Base-by-base conservation (phyloP, 2,888 invertebrate genomes). In the Lepidocyrtoides sp. region DNA sequence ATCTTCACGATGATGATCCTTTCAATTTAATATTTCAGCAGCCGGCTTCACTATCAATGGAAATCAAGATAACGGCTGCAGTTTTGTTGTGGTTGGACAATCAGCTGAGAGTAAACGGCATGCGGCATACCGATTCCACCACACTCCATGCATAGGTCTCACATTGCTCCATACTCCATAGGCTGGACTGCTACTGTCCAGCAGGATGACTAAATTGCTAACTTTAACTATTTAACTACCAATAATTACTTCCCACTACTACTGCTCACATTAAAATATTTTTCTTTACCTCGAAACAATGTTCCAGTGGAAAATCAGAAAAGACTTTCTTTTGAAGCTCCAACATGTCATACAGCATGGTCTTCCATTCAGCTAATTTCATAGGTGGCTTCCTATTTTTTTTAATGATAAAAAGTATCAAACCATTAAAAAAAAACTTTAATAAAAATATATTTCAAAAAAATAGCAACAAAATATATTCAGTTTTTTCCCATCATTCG, bases 291-390 rank as follows among this genome's bases (percentile, higher is more conserved):
- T 95, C 95, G 93, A 95, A 95, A 92, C 97, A 97, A 69, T 96
- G 95, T 93, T 96, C 96, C 86, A 96, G 95, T 10, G 96, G 95
- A 23, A 97, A 95, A 93, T 96, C 96, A 0, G 95, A 95, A 94
- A 97, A 97, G 17, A 96, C 95, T 32, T 96, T 96, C 41, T 96
- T 95, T 93, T 97, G 97, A 84, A 97, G 95, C 82, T 96, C 96
- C 77, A 97, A 95, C 93, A 97, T 96, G 93, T 97, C 97, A 92
- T 96, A 96, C 36, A 97, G 95, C n/a, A 97, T 95, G 91, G 96
- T 96, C 86, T 96, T 96, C 97, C 97, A 97, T 89, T 97, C 96
- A 20, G 95, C 95, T 90, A 96, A 96, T 88, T 95, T 95, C 89
- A 96, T 95, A 26, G 95, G 94, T 29, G 95, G 95, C 83, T 94